Evolutionary conservation across 2,888 invertebrate species (phyloP).

Genomic region (Drosophila helvetica): DNA sequence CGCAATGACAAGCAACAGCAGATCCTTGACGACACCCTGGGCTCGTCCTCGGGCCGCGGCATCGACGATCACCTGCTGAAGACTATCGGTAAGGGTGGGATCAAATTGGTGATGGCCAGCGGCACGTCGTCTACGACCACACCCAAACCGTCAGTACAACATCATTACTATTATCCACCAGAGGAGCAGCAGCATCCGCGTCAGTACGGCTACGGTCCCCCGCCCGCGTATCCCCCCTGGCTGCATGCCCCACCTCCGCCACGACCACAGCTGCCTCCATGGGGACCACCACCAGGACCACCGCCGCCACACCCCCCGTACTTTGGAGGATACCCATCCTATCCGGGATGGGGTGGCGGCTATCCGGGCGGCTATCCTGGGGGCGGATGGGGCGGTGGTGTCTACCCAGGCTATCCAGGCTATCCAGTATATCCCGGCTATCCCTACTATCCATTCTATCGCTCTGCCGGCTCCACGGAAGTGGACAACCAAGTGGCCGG

Average conservation of each 20-base stretch:
- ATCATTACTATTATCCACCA: conserved; percentile 68
- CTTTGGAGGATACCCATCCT: conserved; percentile 32
- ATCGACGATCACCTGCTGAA: conserved; percentile 59
- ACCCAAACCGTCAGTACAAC: conserved; percentile 61
- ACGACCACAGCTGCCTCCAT: conserved; percentile 25
- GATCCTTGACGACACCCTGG: conserved; percentile 46
- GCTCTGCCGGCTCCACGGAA: conserved; percentile 47
- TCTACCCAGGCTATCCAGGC: conserved; percentile 28
- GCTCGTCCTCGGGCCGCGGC: conserved; percentile 42
- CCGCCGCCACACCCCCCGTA: conserved; percentile 4
- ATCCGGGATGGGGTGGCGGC: conserved; percentile 13
- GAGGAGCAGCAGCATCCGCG: conserved; percentile 62
- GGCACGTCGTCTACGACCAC: conserved; percentile 40
- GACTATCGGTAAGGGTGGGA: conserved; percentile 68
- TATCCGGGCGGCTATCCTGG: conserved; percentile 25
- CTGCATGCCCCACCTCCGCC: conserved; percentile 19
- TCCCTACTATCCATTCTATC: conserved; percentile 52
- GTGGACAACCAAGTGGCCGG: conserved; percentile 30
- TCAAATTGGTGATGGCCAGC: conserved; percentile 58
- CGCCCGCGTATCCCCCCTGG: conserved; percentile 46
- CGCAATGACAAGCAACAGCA: conserved; percentile 55
- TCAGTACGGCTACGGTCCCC: conserved; percentile 46
- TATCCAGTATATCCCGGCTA: conserved; percentile 27
- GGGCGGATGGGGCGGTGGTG: conserved; percentile 23
- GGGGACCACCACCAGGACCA: conserved; percentile 27